phyloP scores from a whole-genome alignment of 2,113 vertebrate species.

The Tetraodon nigroviridis region DNA sequence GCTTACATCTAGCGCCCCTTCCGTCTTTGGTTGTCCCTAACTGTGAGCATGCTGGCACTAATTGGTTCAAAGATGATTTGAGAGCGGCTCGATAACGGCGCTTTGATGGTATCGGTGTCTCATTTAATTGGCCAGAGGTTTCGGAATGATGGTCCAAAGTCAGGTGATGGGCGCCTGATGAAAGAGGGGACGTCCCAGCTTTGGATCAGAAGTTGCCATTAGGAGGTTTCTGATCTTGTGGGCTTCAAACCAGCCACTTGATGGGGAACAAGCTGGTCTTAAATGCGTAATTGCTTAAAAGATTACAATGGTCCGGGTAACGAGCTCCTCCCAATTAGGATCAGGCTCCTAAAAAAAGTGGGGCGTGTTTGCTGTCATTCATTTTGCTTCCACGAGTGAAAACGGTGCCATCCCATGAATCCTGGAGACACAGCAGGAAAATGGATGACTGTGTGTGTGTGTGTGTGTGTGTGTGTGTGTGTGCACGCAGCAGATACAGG shows the following conservation, averaged over 20 bases:
- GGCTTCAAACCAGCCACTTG: constrained; percentile 42
- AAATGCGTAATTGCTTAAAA: constrained; percentile 56
- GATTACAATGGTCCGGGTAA: constrained; percentile 40
- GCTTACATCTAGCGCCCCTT: constrained; percentile 31
- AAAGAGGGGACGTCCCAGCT: constrained; percentile 37
- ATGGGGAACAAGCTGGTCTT: constrained; percentile 39
- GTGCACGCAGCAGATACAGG: constrained; percentile 27
- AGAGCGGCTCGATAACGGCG: constrained; percentile 39
- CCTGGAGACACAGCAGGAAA: constrained; percentile 5
- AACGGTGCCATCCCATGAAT: constrained; percentile 5
- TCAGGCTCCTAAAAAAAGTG: constrained; percentile 36
- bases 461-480: neutral
- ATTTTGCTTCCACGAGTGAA: constrained; percentile 1
- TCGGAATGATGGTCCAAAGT: constrained; percentile 26
- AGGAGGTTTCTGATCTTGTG: constrained; percentile 59
- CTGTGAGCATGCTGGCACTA: constrained; percentile 23
- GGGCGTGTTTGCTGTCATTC: constrained; percentile 6
- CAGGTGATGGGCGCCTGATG: constrained; percentile 41
- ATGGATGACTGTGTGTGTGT: neutral
- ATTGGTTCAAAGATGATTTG: constrained; percentile 49
- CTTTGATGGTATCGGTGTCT: constrained; percentile 50
- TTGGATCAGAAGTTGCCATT: constrained; percentile 56
- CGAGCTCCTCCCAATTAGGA: constrained; percentile 63
- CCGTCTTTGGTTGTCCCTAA: neutral
- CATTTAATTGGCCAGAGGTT: constrained; percentile 53